A percentile compares a stretch with the other conserved stretches of the same genome.
phyloP scores from a whole-genome alignment of 53 echinoderm and acorn worm species.

The Echinarachnius parma region DNA sequence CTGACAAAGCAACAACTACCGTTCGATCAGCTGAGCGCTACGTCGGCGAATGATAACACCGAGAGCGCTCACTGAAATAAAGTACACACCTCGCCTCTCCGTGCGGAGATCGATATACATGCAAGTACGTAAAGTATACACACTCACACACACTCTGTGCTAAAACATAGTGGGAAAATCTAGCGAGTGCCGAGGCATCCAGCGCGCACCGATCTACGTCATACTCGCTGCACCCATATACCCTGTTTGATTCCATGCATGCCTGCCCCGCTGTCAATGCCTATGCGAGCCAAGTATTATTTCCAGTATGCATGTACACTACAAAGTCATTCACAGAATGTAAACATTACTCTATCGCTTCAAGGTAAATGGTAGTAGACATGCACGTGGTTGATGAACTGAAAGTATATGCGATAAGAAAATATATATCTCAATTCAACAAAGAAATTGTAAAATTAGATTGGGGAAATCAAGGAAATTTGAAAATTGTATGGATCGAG shows the following conservation, averaged over 20 bases:
- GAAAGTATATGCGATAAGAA: too few relatives aligned
- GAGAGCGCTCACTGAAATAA: too few relatives aligned
- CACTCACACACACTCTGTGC: constrained; percentile 1
- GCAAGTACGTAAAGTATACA: too few relatives aligned
- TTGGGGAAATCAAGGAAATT: too few relatives aligned
- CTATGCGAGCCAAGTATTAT: not conserved
- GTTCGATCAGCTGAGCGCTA: constrained; percentile 65
- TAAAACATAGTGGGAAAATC: not conserved
- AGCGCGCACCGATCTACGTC: constrained; percentile 28
- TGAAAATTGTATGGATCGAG: too few relatives aligned
- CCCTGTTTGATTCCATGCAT: constrained; percentile 5
- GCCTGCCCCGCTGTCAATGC: not conserved
- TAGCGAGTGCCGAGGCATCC: not conserved
- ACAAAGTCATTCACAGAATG: constrained; percentile 6
- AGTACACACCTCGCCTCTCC: too few relatives aligned
- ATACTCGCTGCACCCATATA: not conserved
- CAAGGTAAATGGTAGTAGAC: too few relatives aligned
- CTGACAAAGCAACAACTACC: constrained; percentile 27
- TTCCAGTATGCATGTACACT: not conserved
- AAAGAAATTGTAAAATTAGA: too few relatives aligned
- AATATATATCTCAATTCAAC: too few relatives aligned
- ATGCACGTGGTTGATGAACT: too few relatives aligned
- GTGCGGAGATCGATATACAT: too few relatives aligned
- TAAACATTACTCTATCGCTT: too few relatives aligned
- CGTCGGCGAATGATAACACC: constrained; percentile 44